Evolutionary conservation across 2,888 invertebrate species (phyloP), one percentile per base, ranked within the genome.

Genomic region (Apomyelois bistriatella): DNA sequence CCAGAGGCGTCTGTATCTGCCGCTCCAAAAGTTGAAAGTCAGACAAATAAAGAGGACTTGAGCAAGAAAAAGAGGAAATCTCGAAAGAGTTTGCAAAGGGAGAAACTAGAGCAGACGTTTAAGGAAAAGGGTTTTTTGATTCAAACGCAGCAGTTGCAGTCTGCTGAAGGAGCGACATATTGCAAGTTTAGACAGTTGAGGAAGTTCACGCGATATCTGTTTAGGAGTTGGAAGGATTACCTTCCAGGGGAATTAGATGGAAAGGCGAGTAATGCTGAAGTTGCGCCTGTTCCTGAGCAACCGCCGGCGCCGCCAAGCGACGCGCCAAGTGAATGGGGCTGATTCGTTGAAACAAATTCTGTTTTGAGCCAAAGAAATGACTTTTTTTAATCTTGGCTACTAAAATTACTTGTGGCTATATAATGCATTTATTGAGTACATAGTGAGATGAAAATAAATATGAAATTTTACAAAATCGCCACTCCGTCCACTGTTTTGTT

Each of bases 61-160:
- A 83, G 82, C 17, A 90, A 93, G 59, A 88, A 92, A 59, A 95
- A 95, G 70, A 88, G 95, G 42, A 95, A 96, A 71, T 94, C 96
- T 0, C 85, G 95, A 40, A 95, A 96, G 70, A 96, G 96, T n/a
- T 77, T 96, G 28, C 96, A 96, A 66, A 85, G 97, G 17, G 97
- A 97, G 70, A 97, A 97, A 72, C 85, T 98, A 6, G 97, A 97
- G 79, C 96, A 97, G 77, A 97, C 97, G 0, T 97, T 98, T 74
- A 96, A 96, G 68, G 97, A 97, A 73, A 97, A 97, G 70, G 97
- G 97, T 0, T 97, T 98, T 76, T 87, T 98, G 47, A 97, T 98
- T 53, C 97, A 98, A 76, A 98, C 97, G 0, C 97, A 98, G 76
- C 97, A 98, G 74, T 84, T 97, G 49, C 97, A 97, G 73, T 97